Conservation (phyloP, 23 tunicate species). For the Ciona savignyi region DNA sequence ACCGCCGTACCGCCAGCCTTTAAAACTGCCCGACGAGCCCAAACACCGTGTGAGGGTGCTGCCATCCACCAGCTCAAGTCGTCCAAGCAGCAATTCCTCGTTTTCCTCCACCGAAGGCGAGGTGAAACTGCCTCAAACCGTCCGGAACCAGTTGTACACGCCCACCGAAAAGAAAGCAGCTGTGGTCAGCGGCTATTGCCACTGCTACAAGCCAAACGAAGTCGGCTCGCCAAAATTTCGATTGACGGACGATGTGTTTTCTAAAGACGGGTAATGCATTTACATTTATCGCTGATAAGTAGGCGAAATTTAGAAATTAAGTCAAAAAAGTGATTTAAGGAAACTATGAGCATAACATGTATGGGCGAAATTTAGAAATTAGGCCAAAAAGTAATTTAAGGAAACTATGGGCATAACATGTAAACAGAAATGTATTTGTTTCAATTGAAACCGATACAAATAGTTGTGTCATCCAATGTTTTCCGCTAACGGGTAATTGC, state of each 20-base stretch:
- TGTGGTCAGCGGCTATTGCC: slow-evolving; percentile 2
- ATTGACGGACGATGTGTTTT: background rate
- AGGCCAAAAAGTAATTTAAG: no score
- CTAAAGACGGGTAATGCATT: background rate
- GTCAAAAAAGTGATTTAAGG: no score
- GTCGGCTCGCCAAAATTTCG: background rate
- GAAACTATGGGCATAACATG: no score
- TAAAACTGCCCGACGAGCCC: background rate
- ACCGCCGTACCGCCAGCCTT: background rate
- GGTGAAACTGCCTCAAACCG: slow-evolving; percentile 15
- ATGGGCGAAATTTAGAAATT: no score
- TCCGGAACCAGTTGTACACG: slow-evolving; percentile 5
- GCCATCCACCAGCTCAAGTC: background rate
- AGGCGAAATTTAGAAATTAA: no score
- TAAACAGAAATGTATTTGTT: no score
- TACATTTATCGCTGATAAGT: no score
- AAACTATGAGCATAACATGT: no score
- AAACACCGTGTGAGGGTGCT: background rate
- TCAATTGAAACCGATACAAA: no score
- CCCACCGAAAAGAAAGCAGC: background rate
- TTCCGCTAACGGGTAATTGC: no score
- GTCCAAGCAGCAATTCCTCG: background rate
- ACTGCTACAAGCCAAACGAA: slow-evolving; percentile 1
- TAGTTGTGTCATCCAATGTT: no score
- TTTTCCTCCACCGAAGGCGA: slow-evolving; percentile 9